These are phyloP conservation scores for Mamestra configurata DNA, from an alignment of 1,140 invertebrate genomes.

Conservation along the genomic window DNA sequence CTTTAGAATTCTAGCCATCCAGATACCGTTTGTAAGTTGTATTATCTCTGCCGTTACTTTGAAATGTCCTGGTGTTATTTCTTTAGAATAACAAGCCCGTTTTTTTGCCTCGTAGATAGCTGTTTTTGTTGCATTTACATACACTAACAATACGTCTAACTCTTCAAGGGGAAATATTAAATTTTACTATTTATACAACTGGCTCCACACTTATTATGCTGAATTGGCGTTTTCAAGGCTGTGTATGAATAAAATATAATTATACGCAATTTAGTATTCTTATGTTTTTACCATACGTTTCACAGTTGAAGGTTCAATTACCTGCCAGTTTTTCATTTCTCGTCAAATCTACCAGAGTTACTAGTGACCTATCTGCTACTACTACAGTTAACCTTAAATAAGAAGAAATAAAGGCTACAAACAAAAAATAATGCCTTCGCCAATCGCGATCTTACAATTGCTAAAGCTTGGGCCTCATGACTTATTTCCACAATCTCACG, in stretches of 20 bases:
- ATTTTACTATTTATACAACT: conserved; percentile 24
- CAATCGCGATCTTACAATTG: background rate
- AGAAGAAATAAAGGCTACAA: background rate
- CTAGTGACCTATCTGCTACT: background rate
- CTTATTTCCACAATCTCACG: conserved; percentile 45
- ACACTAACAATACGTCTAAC: background rate
- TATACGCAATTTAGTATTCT: background rate
- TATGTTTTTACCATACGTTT: background rate
- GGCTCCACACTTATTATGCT: conserved; percentile 1
- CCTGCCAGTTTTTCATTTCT: background rate
- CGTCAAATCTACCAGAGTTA: background rate
- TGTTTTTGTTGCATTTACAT: background rate
- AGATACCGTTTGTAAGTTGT: conserved; percentile 17
- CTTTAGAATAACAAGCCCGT: conserved; percentile 19
- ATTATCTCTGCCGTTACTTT: background rate
- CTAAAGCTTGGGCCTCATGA: conserved; percentile 29
- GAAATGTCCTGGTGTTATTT: background rate
- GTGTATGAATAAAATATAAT: background rate
- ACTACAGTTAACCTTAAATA: too few species aligned
- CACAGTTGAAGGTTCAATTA: background rate
- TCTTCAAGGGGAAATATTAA: background rate
- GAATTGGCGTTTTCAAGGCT: conserved; percentile 21
- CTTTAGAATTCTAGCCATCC: background rate
- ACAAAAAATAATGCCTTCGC: conserved; percentile 3
- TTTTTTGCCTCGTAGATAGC: background rate